phyloP scores from a whole-genome alignment of 2,888 invertebrate genomes.

The Agrochola lota region DNA sequence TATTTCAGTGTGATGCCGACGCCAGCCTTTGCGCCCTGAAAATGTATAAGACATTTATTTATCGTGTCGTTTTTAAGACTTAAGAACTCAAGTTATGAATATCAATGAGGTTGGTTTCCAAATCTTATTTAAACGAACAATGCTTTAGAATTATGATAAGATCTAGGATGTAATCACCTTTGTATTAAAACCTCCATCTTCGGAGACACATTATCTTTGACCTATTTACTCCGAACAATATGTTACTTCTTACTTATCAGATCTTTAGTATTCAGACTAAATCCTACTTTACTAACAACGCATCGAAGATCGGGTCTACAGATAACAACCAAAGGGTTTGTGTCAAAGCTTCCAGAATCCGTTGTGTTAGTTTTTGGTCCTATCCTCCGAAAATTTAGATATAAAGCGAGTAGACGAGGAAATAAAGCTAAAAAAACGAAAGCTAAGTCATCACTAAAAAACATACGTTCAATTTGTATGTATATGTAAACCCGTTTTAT shows the following conservation, averaged over 20 bases:
- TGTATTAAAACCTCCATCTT: constrained; percentile 1
- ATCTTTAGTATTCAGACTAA: constrained; percentile 31
- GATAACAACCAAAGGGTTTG: constrained; percentile 48
- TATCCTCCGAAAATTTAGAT: constrained; percentile 5
- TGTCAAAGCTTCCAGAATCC: constrained; percentile 10
- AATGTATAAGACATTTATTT: constrained; percentile 38
- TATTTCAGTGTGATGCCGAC: constrained; percentile 42
- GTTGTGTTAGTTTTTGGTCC: constrained; percentile 27
- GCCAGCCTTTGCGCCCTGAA: constrained; percentile 23
- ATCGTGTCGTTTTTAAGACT: constrained; percentile 14
- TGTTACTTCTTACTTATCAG: constrained; percentile 34
- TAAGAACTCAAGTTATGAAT: constrained; percentile 36
- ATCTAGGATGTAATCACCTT: not conserved
- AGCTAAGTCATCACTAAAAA: not conserved
- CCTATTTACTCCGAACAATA: constrained; percentile 32
- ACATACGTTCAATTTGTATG: not conserved
- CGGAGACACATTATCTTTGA: not conserved
- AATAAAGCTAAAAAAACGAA: not conserved
- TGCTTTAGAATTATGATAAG: not conserved
- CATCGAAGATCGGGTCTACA: constrained; percentile 47
- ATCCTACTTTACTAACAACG: constrained; percentile 37
- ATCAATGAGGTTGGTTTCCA: constrained; percentile 14
- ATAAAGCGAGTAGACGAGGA: not conserved
- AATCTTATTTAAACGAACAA: constrained; percentile 11
- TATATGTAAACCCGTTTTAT: not conserved